Conservation (phyloP, 2,113 vertebrate species). For the Brevimyrus niger region DNA sequence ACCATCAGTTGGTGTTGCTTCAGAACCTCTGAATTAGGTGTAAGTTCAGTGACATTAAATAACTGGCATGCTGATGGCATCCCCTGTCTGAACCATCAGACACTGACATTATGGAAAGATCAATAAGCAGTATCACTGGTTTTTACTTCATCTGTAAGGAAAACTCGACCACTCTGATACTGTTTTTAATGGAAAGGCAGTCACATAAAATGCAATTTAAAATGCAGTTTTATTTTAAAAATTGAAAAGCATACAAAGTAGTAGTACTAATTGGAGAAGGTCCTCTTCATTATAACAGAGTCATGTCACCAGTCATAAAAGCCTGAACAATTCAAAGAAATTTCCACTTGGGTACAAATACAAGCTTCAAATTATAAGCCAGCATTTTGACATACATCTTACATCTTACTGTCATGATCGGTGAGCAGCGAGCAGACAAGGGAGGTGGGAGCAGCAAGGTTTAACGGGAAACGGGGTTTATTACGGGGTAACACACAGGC, state of each 20-base stretch:
- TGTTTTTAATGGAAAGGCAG: not conserved
- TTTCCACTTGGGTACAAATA: not conserved
- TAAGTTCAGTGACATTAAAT: constrained; percentile 38
- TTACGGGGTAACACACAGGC: no score
- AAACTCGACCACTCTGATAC: not conserved
- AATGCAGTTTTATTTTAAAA: not conserved
- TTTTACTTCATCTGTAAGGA: not conserved
- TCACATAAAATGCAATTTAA: not conserved
- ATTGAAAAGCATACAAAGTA: not conserved
- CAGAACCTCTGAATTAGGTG: constrained; percentile 23
- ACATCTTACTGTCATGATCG: no score
- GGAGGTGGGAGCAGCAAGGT: no score
- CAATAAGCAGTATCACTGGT: not conserved
- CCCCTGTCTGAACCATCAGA: constrained; percentile 19
- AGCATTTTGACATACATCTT: not conserved
- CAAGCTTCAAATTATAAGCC: not conserved
- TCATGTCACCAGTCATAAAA: not conserved
- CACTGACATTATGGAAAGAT: constrained; percentile 38
- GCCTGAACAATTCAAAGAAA: not conserved
- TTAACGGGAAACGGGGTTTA: no score
- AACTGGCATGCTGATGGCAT: constrained; percentile 24
- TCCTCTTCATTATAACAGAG: not conserved
- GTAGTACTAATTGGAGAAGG: not conserved
- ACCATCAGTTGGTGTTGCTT: constrained; percentile 25
- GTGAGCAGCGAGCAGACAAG: no score